Evolutionary conservation across 2,113 vertebrate genomes (phyloP).

Genomic region (Melanerpes formicivorus): DNA sequence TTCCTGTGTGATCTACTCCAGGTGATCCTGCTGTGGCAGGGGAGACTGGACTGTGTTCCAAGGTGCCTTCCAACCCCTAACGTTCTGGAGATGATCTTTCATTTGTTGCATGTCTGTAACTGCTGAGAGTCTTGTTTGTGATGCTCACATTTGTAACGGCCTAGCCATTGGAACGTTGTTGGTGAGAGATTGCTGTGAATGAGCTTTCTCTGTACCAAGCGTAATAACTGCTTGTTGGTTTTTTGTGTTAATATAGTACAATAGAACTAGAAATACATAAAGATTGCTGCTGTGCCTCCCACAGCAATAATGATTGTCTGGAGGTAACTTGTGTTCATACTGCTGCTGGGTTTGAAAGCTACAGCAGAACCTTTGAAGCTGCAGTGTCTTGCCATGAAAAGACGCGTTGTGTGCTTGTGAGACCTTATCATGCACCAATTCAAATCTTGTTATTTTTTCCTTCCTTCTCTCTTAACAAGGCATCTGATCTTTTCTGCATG

Average conservation of each 20-base stretch:
- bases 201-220: background rate
- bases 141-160: background rate
- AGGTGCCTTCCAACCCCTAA: no score
- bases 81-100: background rate
- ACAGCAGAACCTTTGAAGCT: background rate
- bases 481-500: background rate
- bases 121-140: background rate
- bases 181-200: background rate
- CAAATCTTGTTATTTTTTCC: background rate
- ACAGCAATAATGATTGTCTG: background rate
- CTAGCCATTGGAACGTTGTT: background rate
- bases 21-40: no score
- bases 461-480: background rate
- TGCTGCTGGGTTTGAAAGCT: background rate
- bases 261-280: background rate
- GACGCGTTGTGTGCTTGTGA: background rate
- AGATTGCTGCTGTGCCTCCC: background rate
- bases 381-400: background rate
- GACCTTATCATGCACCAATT: background rate
- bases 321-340: background rate
- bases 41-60: no score
- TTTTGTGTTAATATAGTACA: background rate
- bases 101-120: fast-evolving
- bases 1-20: no score
- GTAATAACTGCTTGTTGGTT: background rate